phyloP scores from a whole-genome alignment of 2,113 vertebrate genomes.

The Benitochromis conjunctus region DNA sequence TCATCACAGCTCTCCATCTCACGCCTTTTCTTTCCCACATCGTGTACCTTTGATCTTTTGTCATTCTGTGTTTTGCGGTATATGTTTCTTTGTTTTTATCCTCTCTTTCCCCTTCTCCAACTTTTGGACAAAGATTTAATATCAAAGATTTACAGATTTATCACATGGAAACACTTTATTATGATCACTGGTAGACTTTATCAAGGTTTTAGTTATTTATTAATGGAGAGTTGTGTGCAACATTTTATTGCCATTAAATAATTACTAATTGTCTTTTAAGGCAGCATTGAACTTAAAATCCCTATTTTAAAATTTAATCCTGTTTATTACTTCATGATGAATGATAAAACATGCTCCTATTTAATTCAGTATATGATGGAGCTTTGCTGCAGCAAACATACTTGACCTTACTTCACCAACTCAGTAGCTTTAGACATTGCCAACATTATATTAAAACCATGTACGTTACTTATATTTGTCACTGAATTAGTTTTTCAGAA shows the following conservation, averaged over 20 bases:
- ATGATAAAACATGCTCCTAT: background rate
- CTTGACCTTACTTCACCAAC: background rate
- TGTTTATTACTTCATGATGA: background rate
- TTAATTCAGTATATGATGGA: fast-evolving
- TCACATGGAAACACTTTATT: background rate
- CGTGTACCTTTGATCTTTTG: background rate
- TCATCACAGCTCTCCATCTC: background rate
- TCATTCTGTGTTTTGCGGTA: background rate
- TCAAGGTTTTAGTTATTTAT: background rate
- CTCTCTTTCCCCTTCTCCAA: background rate
- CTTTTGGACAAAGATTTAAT: background rate
- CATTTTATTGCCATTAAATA: background rate
- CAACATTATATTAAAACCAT: background rate
- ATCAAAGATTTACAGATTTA: background rate
- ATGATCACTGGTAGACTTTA: fast-evolving
- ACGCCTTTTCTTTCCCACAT: background rate
- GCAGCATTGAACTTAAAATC: background rate
- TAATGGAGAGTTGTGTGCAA: background rate
- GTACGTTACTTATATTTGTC: background rate
- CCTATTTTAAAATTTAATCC: background rate
- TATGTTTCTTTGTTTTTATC: background rate
- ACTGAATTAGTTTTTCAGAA: background rate
- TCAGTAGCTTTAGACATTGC: background rate
- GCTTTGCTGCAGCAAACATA: background rate
- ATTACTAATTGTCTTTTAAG: background rate